Percentiles rank a stretch among this genome's conserved stretches.
Evolutionary conservation across 2,113 vertebrate species (phyloP).

Genomic region (Cheilinus undulatus): DNA sequence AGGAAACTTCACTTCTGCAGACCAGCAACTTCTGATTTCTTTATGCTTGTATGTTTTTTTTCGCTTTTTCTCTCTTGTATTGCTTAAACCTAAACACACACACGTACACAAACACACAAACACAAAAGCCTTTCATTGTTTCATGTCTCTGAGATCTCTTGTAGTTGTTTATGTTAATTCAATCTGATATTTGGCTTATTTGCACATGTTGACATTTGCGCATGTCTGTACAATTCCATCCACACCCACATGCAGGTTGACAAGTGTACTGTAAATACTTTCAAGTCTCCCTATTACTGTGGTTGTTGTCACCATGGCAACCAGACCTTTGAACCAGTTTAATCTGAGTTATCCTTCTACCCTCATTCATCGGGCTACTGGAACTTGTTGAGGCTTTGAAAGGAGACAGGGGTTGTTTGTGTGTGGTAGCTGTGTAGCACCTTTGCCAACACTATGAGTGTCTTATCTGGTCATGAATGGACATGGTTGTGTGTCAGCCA

Average conservation of each 20-base stretch:
- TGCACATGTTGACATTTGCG: not conserved
- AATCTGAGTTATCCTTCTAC: slow-evolving; percentile 2
- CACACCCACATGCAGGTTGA: not conserved
- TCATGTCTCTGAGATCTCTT: not conserved
- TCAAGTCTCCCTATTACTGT: not conserved
- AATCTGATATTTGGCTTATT: slow-evolving; percentile 20
- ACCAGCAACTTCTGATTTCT: not conserved
- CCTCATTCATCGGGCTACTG: not conserved
- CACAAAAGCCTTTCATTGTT: not conserved
- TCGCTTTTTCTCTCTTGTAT: not conserved
- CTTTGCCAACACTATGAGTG: not conserved
- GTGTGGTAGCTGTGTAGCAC: not conserved
- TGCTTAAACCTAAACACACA: not conserved
- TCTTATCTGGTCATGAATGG: not conserved
- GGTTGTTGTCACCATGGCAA: not conserved
- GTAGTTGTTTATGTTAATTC: not conserved
- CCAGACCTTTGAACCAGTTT: slow-evolving; percentile 14
- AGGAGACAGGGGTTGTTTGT: not conserved
- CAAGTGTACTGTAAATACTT: slow-evolving; percentile 1
- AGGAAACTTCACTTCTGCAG: not conserved
- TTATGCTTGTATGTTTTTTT: not conserved
- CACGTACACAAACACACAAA: slow-evolving; percentile 1
- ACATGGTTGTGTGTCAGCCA: not conserved
- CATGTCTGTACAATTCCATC: not conserved
- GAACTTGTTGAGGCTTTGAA: not conserved